phyloP scores from a whole-genome alignment of 2,888 invertebrate genomes.

The Hydraecia micacea region DNA sequence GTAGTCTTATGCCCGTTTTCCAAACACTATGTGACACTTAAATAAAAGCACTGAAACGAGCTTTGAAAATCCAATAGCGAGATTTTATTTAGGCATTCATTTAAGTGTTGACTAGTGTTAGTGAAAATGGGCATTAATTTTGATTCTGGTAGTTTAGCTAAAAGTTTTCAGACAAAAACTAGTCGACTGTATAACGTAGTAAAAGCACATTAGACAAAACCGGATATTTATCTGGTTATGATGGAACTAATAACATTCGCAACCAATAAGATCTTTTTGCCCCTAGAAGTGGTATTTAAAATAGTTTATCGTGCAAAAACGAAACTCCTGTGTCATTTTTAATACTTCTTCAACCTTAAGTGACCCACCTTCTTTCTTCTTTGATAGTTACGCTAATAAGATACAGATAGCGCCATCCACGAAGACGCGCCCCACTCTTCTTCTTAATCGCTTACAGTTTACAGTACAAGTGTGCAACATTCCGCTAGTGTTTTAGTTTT shows the following conservation, averaged over 20 bases:
- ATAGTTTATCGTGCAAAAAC: neutral
- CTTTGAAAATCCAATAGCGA: no score
- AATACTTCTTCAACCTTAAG: neutral
- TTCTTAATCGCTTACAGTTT: no score
- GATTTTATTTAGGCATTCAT: no score
- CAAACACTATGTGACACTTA: no score
- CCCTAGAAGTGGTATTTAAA: neutral
- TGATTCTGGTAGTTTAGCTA: neutral
- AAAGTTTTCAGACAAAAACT: neutral
- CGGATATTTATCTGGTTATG: neutral
- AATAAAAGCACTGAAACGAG: no score
- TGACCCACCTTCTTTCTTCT: neutral
- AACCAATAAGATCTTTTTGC: neutral
- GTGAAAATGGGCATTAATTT: neutral
- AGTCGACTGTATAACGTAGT: neutral
- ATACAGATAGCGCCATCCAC: no score
- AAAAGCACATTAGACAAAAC: neutral
- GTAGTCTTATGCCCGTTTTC: neutral
- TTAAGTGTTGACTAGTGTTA: neutral
- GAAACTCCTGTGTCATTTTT: neutral
- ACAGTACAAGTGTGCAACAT: no score
- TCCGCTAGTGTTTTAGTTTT: no score
- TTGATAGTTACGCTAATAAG: neutral
- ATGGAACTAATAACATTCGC: neutral
- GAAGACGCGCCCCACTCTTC: no score